Base-by-base conservation (phyloP, 2,888 invertebrate species). In the Oligia strigilis region DNA sequence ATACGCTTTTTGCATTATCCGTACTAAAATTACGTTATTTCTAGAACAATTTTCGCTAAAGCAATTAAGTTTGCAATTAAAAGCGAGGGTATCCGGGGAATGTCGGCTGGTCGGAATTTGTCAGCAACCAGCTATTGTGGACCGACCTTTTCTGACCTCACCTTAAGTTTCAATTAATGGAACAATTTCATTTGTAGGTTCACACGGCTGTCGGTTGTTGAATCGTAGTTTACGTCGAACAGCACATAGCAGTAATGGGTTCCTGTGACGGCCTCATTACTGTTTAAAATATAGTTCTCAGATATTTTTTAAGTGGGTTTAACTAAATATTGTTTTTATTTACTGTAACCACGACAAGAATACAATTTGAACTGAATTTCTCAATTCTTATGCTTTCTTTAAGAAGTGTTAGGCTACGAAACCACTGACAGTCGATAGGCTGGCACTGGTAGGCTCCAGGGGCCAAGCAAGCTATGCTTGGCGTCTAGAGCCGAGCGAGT, bases 21-120 rank as follows among this genome's bases (percentile, higher is more conserved):
- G 89, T 88, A 86, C 84, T 84, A 83, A 87, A 91, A 90, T 90
- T 90, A 89, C 89, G 85, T 89, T 90, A 84, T 88, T 43, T 86
- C 87, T 88, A 89, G 87, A 92, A 92, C 90, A 91, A 92, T 93
- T 93, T 91, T 89, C 89, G 90, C 92, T 87, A 82, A 84, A 91
- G 91, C 92, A 93, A 94, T 95, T 95, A 94, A 90, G 91, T 90
- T 90, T 85, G 91, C 92, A 95, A 95, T 95, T 95, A 95, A 95
- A 94, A 93, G 87, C 92, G 83, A 89, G 88, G 90, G 89, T 86
- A 92, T 92, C 83, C 90, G 72, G 70, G 87, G 92, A 90, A 92
- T 93, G 90, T 89, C 86, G 89, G 90, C 88, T 89, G 82, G 86
- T 87, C 69, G 91, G 89, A 87, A 92, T 92, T 92, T 91, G 91